These are phyloP conservation scores for Ectropis crepuscularia DNA, from an alignment of 2,888 invertebrate genomes.

Conservation along the genomic window DNA sequence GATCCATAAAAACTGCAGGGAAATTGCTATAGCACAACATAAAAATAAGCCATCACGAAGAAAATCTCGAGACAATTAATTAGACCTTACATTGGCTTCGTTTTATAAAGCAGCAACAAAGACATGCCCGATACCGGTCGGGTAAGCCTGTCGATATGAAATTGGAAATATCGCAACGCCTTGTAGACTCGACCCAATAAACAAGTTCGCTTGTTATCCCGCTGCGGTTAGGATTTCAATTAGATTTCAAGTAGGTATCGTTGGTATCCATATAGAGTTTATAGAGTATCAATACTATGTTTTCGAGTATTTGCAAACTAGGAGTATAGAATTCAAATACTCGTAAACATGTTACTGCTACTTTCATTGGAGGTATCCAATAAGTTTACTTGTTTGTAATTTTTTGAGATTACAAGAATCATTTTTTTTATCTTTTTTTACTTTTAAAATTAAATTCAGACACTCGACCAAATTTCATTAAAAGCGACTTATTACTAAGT, in stretches of 20 bases:
- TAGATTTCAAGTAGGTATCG: neutral
- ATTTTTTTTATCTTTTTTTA: too few species aligned
- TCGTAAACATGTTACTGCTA: too few species aligned
- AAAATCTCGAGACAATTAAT: neutral
- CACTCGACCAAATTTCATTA: too few species aligned
- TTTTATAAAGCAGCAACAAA: slow-evolving; percentile 11
- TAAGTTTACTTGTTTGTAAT: too few species aligned
- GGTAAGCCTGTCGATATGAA: slow-evolving; percentile 37
- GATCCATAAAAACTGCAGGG: too few species aligned
- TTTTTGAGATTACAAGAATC: too few species aligned
- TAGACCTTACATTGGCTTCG: slow-evolving; percentile 8
- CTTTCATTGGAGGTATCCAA: too few species aligned
- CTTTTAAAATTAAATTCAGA: too few species aligned
- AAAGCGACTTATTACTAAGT: too few species aligned
- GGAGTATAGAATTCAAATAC: neutral
- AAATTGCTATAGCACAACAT: too few species aligned
- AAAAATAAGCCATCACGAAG: neutral
- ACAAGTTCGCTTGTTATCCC: slow-evolving; percentile 36
- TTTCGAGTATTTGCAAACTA: neutral
- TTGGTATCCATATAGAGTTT: neutral
- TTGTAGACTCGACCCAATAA: slow-evolving; percentile 41
- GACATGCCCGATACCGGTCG: slow-evolving; percentile 31
- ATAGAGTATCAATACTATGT: neutral
- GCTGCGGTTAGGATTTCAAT: slow-evolving; percentile 8
- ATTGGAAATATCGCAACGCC: slow-evolving; percentile 41